Evolutionary conservation across 2,113 vertebrate species (phyloP).

Genomic region (Macrotus californicus): DNA sequence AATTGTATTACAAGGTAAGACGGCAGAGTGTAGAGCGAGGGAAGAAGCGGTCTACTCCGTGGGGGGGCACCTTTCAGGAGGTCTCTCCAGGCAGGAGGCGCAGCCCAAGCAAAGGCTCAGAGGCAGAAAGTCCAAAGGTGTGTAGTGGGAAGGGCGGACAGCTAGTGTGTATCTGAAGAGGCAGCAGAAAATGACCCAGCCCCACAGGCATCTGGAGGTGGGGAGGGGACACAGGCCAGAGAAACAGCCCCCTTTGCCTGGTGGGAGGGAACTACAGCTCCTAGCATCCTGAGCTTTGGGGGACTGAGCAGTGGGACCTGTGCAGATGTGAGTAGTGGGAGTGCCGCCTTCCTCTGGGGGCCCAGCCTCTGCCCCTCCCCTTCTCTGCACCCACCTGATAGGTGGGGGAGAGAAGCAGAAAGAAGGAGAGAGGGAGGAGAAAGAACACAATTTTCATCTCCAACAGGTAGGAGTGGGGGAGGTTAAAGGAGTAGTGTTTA

Average conservation of each 20-base stretch:
- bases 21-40: not conserved
- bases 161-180: not conserved
- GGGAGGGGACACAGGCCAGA: not conserved
- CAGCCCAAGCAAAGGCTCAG: not conserved
- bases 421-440: not conserved
- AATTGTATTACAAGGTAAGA: not conserved
- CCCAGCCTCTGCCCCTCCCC: conserved; percentile 50
- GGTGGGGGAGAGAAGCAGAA: conserved; percentile 70
- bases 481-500: conserved; percentile 67
- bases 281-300: not conserved
- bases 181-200: not conserved
- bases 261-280: not conserved
- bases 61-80: not conserved
- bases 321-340: not conserved
- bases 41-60: not conserved
- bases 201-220: not conserved
- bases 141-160: not conserved
- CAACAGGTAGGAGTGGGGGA: conserved; percentile 65
- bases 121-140: not conserved
- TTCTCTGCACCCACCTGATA: conserved; percentile 63
- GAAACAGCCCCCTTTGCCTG: not conserved
- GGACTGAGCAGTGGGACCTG: not conserved
- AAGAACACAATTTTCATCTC: conserved; percentile 76
- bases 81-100: not conserved
- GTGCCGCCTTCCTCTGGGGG: not conserved